Conservation (phyloP, 2,113 vertebrate genomes). For the Spea multiplicata region DNA sequence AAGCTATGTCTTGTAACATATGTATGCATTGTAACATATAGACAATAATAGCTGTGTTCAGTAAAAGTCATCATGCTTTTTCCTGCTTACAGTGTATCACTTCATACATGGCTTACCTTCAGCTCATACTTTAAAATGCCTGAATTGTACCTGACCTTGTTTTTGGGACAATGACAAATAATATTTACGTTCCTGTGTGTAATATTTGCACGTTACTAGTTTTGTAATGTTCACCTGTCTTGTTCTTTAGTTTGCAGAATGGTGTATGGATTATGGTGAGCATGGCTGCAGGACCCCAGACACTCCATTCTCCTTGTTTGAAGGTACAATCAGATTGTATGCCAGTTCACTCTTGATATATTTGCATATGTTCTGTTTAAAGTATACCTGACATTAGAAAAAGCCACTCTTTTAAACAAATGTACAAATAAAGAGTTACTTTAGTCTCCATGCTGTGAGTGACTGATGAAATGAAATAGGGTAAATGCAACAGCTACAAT, state of each 20-base stretch:
- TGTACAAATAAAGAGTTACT: too few species aligned
- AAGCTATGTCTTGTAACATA: too few species aligned
- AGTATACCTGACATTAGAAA: too few species aligned
- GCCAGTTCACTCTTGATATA: not conserved
- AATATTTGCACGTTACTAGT: not conserved
- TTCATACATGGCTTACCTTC: too few species aligned
- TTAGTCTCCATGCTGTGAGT: not conserved
- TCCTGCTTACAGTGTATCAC: too few species aligned
- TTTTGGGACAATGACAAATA: not conserved
- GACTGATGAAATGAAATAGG: too few species aligned
- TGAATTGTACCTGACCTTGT: not conserved
- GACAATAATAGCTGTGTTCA: too few species aligned
- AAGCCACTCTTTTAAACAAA: too few species aligned
- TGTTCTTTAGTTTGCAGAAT: constrained; percentile 87
- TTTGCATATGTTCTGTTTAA: too few species aligned
- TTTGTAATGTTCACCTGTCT: constrained; percentile 1
- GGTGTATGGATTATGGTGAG: constrained; percentile 93
- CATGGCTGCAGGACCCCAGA: constrained; percentile 93
- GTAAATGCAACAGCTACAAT: too few species aligned
- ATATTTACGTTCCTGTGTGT: not conserved
- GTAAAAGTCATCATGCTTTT: too few species aligned
- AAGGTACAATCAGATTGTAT: constrained; percentile 73
- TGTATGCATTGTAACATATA: too few species aligned
- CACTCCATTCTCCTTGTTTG: constrained; percentile 93
- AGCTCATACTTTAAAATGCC: not conserved